Base-by-base conservation (phyloP, 2,888 invertebrate species). In the Ochropacha duplaris region DNA sequence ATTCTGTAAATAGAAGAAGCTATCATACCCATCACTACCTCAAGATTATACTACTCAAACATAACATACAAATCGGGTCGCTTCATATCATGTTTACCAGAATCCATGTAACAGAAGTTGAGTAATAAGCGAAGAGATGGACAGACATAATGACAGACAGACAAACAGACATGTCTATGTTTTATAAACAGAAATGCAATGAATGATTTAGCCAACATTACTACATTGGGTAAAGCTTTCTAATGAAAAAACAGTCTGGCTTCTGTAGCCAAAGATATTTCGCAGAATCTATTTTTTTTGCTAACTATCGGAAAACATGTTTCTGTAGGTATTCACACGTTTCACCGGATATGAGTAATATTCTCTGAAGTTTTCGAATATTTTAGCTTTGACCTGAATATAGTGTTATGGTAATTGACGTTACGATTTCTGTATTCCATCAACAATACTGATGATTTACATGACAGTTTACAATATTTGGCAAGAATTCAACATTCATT, bases 291-390 rank as follows among this genome's bases (percentile, higher is more conserved):
- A 50, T 44, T 49, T 58, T 66, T 49, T 50, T 39, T 49, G 22
- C 28, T 5, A 51, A 61, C 64, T 56, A 49, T 62, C 56, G 58
- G 50, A 55, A 66, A 60, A 57, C 57, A 19, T 61, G 55, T 58
- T 65, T 58, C 56, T 56, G 49, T 56, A 56, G 44, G 26, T 56
- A 61, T 63, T 62, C 70, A 68, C 71, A 68, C 71, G 68, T 64
- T 61, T 64, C 65, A 65, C 62, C 76, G 84, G 81, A 83, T 74
- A 73, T 83, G 79, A 84, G 61, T 79, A 76, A 81, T 74, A 65
- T 73, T 67, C 65, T 55, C 50, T 65, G 66, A 71, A 79, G 65
- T 75, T 77, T 78, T 68, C 55, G 62, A 70, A 70, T 70, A 72
- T 73, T 78, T 77, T 65, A 60, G 55, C 57, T 54, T 49, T 31